Base-by-base conservation (phyloP, 2,113 vertebrate species). In the Aythya baeri region DNA sequence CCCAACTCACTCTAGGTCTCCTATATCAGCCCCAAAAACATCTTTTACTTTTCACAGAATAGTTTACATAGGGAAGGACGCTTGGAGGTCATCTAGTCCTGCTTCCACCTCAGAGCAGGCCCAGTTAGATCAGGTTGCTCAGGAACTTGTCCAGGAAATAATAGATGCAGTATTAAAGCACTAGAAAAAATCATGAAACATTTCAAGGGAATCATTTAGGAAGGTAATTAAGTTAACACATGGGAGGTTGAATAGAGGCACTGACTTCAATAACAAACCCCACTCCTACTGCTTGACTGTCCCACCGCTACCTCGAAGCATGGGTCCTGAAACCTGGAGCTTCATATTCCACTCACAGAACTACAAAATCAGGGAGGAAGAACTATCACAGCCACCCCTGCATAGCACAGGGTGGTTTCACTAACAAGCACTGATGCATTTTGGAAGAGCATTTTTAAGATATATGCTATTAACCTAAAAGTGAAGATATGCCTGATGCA, bases 311-410 rank as follows among this genome's bases (percentile, higher is more conserved):
- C n/a, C n/a, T 89, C 12, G 67, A 41, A 41, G 21, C 62, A 55
- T 31, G 79, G n/a, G 13, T 62, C 31, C 71, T 83, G 52, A 75
- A 89, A 89, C 23, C 13, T 26, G 34, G 23, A 76, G 29, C 66
- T 93, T 77, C 81, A 57, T 78, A 17, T 66, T 73, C 62, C 43
- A 63, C 34, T 65, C 8, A 34, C 0, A 49, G 15, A 77, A 17
- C n/a, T 55, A 78, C 52, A 3, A 61, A 41, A 63, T 17, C 0
- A 0, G 26, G 31, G 22, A 13, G 81, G 46, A 7, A 4, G 4
- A 79, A 86, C 18, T 34, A n/a, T n/a, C 32, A 72, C 43, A 89
- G 13, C 23, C 6, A 49, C 7, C 13, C 18, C 34, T 44, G 20
- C 32, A 43, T 12, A 54, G 71, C 32, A 27, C 43, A 49, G 17